Evolutionary conservation across 2,888 invertebrate species (phyloP).

Genomic region (Amorpha juglandis): DNA sequence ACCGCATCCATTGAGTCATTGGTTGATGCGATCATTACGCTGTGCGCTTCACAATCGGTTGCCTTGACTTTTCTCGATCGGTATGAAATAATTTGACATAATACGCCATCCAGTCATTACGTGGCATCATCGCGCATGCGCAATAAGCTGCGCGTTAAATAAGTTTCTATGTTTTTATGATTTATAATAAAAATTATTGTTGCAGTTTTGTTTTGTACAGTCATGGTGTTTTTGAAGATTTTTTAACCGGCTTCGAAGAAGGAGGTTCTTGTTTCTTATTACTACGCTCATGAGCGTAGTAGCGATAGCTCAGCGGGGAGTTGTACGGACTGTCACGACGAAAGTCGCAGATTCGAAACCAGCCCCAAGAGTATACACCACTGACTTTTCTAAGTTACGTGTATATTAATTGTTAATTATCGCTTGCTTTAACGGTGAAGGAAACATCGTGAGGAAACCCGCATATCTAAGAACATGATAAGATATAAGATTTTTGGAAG

Average conservation of each 20-base stretch:
- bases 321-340: neutral
- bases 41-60: conserved; percentile 64
- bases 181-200: conserved; percentile 24
- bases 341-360: no score
- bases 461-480: no score
- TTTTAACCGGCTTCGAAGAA: no score
- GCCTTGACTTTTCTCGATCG: conserved; percentile 82
- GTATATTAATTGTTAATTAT: no score
- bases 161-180: conserved; percentile 32
- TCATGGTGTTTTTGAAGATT: neutral
- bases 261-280: no score
- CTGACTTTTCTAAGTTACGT: no score
- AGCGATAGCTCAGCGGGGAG: no score
- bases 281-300: no score
- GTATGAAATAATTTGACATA: conserved; percentile 82
- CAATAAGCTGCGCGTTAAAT: conserved; percentile 48
- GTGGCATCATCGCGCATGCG: conserved; percentile 53
- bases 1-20: conserved; percentile 47
- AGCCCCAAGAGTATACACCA: no score
- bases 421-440: no score
- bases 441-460: no score
- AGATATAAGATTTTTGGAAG: no score
- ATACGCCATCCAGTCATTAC: conserved; percentile 73
- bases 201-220: conserved; percentile 6
- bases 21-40: conserved; percentile 57